Evolutionary conservation across 2,888 invertebrate species (phyloP).

Genomic region (Drepana falcataria): DNA sequence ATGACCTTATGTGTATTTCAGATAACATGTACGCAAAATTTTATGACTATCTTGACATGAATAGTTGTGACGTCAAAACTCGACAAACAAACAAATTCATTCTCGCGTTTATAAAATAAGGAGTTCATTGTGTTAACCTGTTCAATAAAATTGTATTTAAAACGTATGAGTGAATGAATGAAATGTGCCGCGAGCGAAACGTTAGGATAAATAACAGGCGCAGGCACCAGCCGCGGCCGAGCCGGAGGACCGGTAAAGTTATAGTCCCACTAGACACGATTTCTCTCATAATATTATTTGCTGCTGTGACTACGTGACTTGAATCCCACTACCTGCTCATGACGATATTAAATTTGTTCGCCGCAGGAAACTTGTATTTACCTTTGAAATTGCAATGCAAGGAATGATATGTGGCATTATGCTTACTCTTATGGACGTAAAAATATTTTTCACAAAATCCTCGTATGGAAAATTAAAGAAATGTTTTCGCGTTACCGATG

Average conservation of each 20-base stretch:
- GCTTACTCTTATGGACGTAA: constrained; percentile 15
- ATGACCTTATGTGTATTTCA: too few relatives aligned
- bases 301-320: constrained; percentile 52
- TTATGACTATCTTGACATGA: too few relatives aligned
- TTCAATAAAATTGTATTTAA: neutral
- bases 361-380: constrained; percentile 54
- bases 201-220: constrained; percentile 19
- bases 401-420: constrained; percentile 33
- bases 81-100: too few relatives aligned
- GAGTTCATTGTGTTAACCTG: neutral
- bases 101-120: too few relatives aligned
- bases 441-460: neutral
- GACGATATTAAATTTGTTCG: constrained; percentile 57
- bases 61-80: too few relatives aligned
- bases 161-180: neutral
- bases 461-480: constrained; percentile 6
- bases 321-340: constrained; percentile 54
- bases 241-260: constrained; percentile 42
- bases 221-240: constrained; percentile 17
- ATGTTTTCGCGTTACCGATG: neutral
- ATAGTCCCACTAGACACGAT: constrained; percentile 55
- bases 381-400: constrained; percentile 45
- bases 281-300: constrained; percentile 67
- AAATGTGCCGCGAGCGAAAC: constrained; percentile 9
- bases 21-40: too few relatives aligned